Conservation (phyloP, 2,888 invertebrate species). For the Philhelius pedissequus region DNA sequence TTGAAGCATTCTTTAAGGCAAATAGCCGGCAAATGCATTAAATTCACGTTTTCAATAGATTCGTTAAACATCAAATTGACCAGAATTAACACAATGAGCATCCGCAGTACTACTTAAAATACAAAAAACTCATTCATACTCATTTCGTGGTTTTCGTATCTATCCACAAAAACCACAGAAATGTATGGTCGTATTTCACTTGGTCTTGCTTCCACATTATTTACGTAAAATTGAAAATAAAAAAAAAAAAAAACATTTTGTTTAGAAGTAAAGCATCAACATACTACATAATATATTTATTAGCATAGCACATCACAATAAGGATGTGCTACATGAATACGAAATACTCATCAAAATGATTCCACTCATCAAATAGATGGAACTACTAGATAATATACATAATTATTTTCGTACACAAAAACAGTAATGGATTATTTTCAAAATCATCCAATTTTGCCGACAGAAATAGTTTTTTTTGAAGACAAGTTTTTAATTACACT, state of each 20-base stretch:
- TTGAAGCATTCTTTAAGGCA: too few relatives aligned
- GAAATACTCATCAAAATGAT: too few relatives aligned
- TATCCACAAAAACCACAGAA: neutral
- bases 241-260: neutral
- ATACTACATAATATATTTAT: too few relatives aligned
- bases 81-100: neutral
- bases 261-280: neutral
- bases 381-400: too few relatives aligned
- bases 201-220: neutral
- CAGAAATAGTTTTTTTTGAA: too few relatives aligned
- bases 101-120: neutral
- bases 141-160: neutral
- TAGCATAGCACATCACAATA: neutral
- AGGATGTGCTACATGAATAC: neutral
- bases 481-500: too few relatives aligned
- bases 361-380: too few relatives aligned
- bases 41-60: neutral
- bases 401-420: too few relatives aligned
- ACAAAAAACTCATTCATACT: slow-evolving; percentile 4
- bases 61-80: neutral
- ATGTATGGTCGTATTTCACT: neutral
- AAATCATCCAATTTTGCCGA: too few relatives aligned
- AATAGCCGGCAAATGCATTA: neutral
- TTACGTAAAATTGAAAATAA: neutral
- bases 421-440: too few relatives aligned